Conservation (phyloP, 2,113 vertebrate species). For the Leucosticte australis region DNA sequence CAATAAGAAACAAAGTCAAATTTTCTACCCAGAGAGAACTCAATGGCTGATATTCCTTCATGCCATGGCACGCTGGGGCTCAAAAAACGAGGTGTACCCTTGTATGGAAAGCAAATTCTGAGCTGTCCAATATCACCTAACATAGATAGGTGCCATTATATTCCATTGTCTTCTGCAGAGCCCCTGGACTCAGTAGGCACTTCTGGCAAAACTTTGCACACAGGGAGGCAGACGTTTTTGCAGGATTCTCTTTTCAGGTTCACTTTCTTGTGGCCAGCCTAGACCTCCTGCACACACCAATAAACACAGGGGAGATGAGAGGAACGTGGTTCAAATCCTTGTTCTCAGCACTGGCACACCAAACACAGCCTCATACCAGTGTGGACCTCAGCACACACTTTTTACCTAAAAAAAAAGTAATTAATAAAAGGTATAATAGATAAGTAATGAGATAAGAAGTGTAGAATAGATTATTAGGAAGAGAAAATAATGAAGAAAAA, state of each 20-base stretch:
- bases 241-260: neutral
- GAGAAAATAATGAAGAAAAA: neutral
- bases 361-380: neutral
- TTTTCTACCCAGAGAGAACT: neutral
- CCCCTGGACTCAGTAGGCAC: neutral
- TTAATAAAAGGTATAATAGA: neutral
- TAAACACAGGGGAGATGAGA: neutral
- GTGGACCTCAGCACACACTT: neutral
- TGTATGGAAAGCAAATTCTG: neutral
- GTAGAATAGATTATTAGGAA: neutral
- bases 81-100: neutral
- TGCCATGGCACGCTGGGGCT: neutral
- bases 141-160: neutral
- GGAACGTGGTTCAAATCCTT: neutral
- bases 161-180: neutral
- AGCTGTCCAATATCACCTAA: neutral
- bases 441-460: neutral
- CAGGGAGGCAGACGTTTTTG: neutral
- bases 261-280: neutral
- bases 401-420: neutral
- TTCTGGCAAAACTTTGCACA: neutral
- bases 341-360: neutral
- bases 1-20: neutral
- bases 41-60: neutral
- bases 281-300: neutral